Evolutionary conservation across 1,140 invertebrate genomes (phyloP).

Genomic region (Cecropterus lyciades): DNA sequence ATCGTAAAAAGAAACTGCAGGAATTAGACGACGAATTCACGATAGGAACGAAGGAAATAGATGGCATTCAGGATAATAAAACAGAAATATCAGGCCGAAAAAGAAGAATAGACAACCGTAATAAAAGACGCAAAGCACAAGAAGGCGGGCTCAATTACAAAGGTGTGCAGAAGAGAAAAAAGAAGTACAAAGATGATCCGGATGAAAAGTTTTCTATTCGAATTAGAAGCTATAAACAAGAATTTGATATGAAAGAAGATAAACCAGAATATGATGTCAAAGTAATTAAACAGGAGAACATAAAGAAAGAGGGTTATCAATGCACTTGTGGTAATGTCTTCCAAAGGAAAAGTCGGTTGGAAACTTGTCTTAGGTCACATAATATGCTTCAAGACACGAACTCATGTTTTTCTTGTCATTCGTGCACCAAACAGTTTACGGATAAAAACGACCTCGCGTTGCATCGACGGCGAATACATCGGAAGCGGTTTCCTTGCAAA

Average conservation of each 20-base stretch:
- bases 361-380: conserved; percentile 70
- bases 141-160: conserved; percentile 29
- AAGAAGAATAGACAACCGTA: conserved; percentile 28
- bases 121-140: conserved; percentile 36
- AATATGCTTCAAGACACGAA: conserved; percentile 49
- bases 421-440: conserved; percentile 66
- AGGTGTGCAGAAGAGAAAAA: conserved; percentile 38
- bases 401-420: conserved; percentile 54
- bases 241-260: conserved; percentile 14
- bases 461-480: conserved; percentile 63
- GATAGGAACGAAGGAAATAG: conserved; percentile 11
- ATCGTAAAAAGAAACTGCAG: conserved; percentile 44
- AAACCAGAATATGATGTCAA: conserved; percentile 31
- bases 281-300: conserved; percentile 31
- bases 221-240: conserved; percentile 20
- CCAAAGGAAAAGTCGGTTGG: conserved; percentile 63
- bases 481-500: conserved; percentile 74
- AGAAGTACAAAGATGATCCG: conserved; percentile 28
- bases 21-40: conserved; percentile 38
- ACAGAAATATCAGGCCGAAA: conserved; percentile 14
- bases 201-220: conserved; percentile 32
- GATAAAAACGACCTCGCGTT: conserved; percentile 61
- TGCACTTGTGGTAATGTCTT: conserved; percentile 72
- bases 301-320: conserved; percentile 66
- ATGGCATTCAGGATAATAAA: conserved; percentile 8